Evolutionary conservation across 2,888 invertebrate genomes (phyloP).

Genomic region (Leptothorax acervorum): DNA sequence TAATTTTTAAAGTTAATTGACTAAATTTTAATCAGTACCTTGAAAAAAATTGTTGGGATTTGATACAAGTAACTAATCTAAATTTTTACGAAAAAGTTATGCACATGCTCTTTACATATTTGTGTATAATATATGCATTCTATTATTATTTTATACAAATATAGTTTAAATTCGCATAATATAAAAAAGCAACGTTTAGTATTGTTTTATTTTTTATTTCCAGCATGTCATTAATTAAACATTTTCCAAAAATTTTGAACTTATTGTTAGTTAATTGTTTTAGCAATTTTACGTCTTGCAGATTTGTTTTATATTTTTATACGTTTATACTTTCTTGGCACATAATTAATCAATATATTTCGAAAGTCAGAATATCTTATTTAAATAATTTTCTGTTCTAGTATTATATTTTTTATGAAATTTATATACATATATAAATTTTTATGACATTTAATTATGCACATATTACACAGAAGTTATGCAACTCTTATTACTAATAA

Average conservation of each 20-base stretch:
- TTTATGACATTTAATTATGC: background rate
- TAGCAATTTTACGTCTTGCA: background rate
- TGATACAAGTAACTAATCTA: background rate
- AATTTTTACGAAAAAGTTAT: background rate
- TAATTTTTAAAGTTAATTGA: background rate
- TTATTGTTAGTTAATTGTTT: background rate
- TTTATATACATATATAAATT: background rate
- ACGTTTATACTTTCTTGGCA: background rate
- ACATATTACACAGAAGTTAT: no score
- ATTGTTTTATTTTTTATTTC: background rate
- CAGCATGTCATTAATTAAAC: background rate
- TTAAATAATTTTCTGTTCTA: background rate
- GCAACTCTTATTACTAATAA: background rate
- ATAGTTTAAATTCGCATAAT: background rate
- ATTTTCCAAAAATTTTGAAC: background rate
- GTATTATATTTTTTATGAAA: background rate
- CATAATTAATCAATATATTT: background rate
- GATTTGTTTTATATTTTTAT: background rate
- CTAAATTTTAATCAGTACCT: background rate
- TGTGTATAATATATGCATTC: background rate
- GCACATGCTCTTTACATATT: background rate
- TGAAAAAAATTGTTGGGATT: no score
- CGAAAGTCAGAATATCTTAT: background rate
- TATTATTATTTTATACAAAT: conserved; percentile 4
- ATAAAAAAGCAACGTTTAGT: background rate